phyloP scores from a whole-genome alignment of 2,888 invertebrate species.

The Euclidia mi region DNA sequence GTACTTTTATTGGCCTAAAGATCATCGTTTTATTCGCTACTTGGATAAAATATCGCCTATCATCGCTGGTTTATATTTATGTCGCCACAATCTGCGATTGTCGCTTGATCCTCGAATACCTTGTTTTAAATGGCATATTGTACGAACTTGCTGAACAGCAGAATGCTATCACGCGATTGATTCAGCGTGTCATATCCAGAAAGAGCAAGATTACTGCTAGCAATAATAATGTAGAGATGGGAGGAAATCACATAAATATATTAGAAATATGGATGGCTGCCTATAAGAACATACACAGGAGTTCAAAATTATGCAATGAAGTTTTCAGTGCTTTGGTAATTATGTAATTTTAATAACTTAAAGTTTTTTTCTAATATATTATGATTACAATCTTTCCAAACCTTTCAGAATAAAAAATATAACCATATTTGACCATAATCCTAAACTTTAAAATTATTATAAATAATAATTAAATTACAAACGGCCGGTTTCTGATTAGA shows the following conservation, averaged over 20 bases:
- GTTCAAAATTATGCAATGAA: conserved; percentile 50
- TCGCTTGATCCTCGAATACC: conserved; percentile 56
- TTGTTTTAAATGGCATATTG: conserved; percentile 47
- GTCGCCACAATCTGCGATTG: conserved; percentile 40
- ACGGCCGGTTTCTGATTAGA: no score
- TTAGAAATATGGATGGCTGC: conserved; percentile 58
- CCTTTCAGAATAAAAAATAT: no score
- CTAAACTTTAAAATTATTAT: no score
- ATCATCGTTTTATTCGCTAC: no score
- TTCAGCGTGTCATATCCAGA: conserved; percentile 31
- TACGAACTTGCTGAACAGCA: conserved; percentile 59
- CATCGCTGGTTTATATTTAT: conserved; percentile 9
- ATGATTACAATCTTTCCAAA: no score
- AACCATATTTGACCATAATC: no score
- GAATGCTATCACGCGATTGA: conserved; percentile 47
- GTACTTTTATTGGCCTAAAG: background rate
- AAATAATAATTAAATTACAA: no score
- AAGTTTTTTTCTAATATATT: no score
- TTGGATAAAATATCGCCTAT: background rate
- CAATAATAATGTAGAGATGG: background rate
- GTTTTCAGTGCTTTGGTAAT: conserved; percentile 63
- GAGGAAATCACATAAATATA: conserved; percentile 15
- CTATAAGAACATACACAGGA: conserved; percentile 53
- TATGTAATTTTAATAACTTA: no score
- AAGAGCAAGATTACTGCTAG: background rate